Conservation (phyloP, 1,140 invertebrate species). For the Steinernema khuongi region DNA sequence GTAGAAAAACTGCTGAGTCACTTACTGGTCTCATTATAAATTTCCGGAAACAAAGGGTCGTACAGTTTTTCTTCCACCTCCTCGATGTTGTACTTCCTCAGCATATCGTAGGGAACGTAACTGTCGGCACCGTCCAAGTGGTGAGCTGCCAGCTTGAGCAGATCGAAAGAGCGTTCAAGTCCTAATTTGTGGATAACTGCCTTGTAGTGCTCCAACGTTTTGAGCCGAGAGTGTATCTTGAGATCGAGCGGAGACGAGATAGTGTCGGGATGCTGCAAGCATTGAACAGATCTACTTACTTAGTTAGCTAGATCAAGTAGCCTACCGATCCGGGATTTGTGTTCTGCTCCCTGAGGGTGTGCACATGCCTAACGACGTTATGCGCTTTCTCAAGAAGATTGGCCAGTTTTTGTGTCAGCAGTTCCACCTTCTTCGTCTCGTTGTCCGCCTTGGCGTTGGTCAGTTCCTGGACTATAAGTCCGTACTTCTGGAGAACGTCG, state of each 20-base stretch:
- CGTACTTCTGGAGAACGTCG: not conserved
- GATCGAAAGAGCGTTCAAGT: not conserved
- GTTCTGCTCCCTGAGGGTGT: not conserved
- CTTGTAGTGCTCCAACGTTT: not conserved
- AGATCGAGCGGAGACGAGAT: not conserved
- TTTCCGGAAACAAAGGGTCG: not conserved
- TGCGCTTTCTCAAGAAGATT: not conserved
- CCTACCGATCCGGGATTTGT: not conserved
- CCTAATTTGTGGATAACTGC: not conserved
- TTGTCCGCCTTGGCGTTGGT: not conserved
- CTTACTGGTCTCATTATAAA: not conserved
- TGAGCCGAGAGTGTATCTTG: not conserved
- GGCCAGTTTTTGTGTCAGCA: not conserved
- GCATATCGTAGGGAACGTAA: too few relatives aligned
- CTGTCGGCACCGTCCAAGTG: not conserved
- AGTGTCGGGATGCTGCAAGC: not conserved
- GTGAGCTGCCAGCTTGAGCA: not conserved
- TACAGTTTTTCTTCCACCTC: not conserved
- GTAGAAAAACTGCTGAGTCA: not conserved
- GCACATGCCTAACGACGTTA: not conserved
- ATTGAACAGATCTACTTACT: not conserved
- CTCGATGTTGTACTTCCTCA: not conserved
- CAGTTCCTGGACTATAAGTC: not conserved
- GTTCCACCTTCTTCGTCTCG: not conserved
- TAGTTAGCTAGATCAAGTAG: not conserved